Conservation (phyloP, 2,113 vertebrate genomes). For the Lepisosteus osseus region DNA sequence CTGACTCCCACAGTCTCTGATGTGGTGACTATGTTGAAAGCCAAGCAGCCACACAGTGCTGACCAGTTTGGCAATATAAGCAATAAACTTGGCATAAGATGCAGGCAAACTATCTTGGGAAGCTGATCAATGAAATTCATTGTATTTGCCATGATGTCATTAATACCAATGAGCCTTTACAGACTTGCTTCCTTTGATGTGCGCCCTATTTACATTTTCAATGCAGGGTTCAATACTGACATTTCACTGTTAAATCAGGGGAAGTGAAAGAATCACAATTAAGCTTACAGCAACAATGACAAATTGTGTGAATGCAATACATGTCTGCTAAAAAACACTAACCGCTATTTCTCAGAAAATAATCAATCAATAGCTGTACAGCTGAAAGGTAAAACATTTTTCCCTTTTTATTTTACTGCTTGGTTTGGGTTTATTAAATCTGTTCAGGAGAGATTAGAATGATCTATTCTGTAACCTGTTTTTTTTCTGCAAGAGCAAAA, state of each 20-base stretch:
- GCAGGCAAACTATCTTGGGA: slow-evolving; percentile 6
- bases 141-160: slow-evolving; percentile 14
- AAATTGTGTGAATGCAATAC: not conserved
- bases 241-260: not conserved
- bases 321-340: not conserved
- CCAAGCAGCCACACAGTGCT: not conserved
- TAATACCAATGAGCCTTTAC: slow-evolving; percentile 31
- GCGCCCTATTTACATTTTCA: slow-evolving; percentile 15
- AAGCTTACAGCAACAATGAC: not conserved
- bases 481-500: not conserved
- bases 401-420: too few species aligned
- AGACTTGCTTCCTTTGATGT: slow-evolving; percentile 28
- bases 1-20: too few species aligned
- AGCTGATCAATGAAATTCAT: slow-evolving; percentile 17
- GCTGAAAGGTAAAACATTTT: too few species aligned
- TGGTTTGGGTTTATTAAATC: too few species aligned
- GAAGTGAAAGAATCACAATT: too few species aligned
- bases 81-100: not conserved
- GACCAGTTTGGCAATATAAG: not conserved
- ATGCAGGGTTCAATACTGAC: slow-evolving; percentile 9
- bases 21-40: not conserved
- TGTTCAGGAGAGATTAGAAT: too few species aligned
- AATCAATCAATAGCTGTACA: too few species aligned
- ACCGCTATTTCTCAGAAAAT: too few species aligned
- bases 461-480: too few species aligned